These are phyloP conservation scores for Apodemia zela DNA, from an alignment of 2,888 invertebrate species.

Conservation along the genomic window DNA sequence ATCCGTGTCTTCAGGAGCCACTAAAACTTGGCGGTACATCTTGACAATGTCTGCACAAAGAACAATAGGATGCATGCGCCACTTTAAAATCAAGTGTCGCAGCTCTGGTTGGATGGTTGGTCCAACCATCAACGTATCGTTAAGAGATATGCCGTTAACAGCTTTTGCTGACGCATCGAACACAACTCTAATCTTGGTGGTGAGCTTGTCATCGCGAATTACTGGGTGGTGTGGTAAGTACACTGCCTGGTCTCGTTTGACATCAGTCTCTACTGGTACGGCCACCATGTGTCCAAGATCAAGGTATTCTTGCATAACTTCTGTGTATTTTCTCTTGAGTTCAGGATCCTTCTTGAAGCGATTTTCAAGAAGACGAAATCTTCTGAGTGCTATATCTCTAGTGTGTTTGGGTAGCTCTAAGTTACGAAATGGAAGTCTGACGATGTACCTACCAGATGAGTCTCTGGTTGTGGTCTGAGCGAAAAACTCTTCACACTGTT, in stretches of 20 bases:
- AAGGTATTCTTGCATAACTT: constrained; percentile 17
- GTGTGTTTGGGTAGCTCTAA: not conserved
- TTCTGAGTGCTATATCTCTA: constrained; percentile 7
- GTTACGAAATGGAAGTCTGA: not conserved
- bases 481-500: constrained; percentile 7
- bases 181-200: constrained; percentile 37
- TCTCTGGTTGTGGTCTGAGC: not conserved
- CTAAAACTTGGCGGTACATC: not conserved
- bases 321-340: not conserved
- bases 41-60: not conserved
- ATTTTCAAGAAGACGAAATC: constrained; percentile 18
- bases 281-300: constrained; percentile 16
- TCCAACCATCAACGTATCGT: not conserved
- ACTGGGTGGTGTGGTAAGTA: constrained; percentile 41
- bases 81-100: not conserved
- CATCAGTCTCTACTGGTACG: not conserved
- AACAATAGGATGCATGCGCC: not conserved
- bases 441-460: constrained; percentile 6
- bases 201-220: constrained; percentile 32
- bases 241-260: constrained; percentile 14
- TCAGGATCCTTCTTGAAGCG: constrained; percentile 13
- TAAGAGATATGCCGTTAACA: not conserved
- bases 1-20: constrained; percentile 3
- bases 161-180: constrained; percentile 27
- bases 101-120: constrained; percentile 8